Evolutionary conservation across 2,888 invertebrate genomes (phyloP).

Genomic region (Euclidia mi): DNA sequence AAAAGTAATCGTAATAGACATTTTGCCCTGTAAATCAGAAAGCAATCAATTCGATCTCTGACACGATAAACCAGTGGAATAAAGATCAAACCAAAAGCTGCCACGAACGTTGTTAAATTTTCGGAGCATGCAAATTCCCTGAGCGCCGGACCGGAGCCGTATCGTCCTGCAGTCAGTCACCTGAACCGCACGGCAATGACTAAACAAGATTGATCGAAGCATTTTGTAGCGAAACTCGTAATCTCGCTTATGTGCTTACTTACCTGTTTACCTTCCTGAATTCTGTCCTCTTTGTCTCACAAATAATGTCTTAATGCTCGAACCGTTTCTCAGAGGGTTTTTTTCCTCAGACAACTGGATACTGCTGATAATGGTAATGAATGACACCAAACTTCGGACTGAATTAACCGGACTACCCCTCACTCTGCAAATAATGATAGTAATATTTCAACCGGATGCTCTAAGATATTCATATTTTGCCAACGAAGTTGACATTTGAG

Average conservation of each 20-base stretch:
- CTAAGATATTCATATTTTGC: constrained; percentile 50
- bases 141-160: constrained; percentile 16
- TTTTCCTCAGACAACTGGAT: constrained; percentile 66
- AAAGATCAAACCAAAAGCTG: constrained; percentile 26
- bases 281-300: constrained; percentile 70
- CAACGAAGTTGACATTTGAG: constrained; percentile 37
- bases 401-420: constrained; percentile 68
- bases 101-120: constrained; percentile 31
- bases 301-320: constrained; percentile 71
- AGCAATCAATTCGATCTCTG: neutral
- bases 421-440: constrained; percentile 59
- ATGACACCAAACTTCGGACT: constrained; percentile 64
- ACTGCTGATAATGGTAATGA: constrained; percentile 76
- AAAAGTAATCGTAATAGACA: no score
- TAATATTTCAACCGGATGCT: constrained; percentile 58
- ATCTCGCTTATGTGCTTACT: constrained; percentile 85
- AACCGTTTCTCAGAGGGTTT: constrained; percentile 68
- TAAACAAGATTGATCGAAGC: constrained; percentile 74
- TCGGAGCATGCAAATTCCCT: constrained; percentile 45
- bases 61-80: constrained; percentile 17
- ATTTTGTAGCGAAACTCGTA: constrained; percentile 63
- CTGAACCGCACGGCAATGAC: constrained; percentile 46
- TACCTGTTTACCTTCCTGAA: constrained; percentile 73
- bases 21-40: no score
- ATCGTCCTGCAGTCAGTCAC: constrained; percentile 30